Evolutionary conservation across 2,888 invertebrate species (phyloP).

Genomic region (Amphipyra berbera): DNA sequence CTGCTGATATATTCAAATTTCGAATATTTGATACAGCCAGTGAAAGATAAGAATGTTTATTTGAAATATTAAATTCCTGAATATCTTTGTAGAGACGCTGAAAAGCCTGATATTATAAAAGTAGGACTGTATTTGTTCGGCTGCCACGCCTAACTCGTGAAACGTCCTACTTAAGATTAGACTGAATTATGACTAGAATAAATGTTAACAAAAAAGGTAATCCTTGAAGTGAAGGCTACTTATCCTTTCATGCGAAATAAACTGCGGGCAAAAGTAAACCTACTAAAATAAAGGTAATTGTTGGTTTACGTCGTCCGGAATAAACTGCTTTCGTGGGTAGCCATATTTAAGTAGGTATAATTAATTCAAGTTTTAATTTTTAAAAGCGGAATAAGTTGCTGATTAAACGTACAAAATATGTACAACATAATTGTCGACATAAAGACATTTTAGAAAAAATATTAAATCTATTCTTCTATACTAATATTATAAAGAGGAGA

Average conservation of each 20-base stretch:
- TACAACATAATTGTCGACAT: not conserved
- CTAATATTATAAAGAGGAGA: too few species aligned
- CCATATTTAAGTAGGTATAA: too few species aligned
- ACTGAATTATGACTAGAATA: conserved; percentile 10
- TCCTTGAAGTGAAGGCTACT: conserved; percentile 7
- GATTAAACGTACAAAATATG: not conserved
- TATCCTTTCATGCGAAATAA: conserved; percentile 35
- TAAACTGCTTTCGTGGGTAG: too few species aligned
- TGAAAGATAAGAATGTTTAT: conserved; percentile 14
- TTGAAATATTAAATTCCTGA: conserved; percentile 27
- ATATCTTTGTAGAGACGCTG: not conserved
- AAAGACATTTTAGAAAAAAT: not conserved
- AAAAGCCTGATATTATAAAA: not conserved
- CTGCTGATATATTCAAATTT: conserved; percentile 16
- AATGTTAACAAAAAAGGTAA: conserved; percentile 28
- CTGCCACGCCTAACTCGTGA: not conserved
- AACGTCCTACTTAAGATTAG: conserved; percentile 25
- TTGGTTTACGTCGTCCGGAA: conserved; percentile 7
- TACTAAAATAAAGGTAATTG: not conserved
- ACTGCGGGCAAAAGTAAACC: conserved; percentile 18
- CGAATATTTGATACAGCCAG: conserved; percentile 12
- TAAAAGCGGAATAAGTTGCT: too few species aligned
- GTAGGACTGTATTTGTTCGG: not conserved
- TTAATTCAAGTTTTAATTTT: too few species aligned
- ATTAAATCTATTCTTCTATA: too few species aligned